These are phyloP conservation scores for Arbacia lixula DNA, from an alignment of 53 echinoderm and acorn worm species.

Conservation along the genomic window DNA sequence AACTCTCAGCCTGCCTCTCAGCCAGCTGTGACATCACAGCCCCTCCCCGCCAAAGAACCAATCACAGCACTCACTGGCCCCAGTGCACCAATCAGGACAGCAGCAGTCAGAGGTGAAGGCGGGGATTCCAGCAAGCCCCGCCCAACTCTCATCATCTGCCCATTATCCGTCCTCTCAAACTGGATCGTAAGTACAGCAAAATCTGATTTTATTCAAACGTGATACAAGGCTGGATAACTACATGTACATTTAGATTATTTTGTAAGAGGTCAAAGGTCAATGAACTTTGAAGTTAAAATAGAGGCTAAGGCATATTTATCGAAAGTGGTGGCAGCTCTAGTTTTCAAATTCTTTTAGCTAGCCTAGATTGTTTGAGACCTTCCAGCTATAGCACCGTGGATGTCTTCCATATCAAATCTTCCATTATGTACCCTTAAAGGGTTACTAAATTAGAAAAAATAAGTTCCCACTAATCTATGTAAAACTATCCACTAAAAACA, in stretches of 20 bases:
- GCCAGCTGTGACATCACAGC: neutral
- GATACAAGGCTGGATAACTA: no score
- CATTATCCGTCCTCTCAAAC: slow-evolving; percentile 85
- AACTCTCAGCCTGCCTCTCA: neutral
- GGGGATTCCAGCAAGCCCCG: slow-evolving; percentile 57
- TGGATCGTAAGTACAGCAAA: slow-evolving; percentile 79
- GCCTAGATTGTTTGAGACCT: no score
- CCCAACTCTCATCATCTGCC: slow-evolving; percentile 90
- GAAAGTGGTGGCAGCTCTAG: no score
- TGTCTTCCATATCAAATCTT: no score
- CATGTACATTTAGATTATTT: neutral
- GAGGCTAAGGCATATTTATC: neutral
- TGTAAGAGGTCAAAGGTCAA: no score
- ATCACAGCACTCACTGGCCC: slow-evolving; percentile 10
- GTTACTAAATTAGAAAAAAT: no score
- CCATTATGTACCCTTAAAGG: no score
- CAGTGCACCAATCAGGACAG: neutral
- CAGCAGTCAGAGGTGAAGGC: slow-evolving; percentile 20
- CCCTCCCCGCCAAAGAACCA: neutral
- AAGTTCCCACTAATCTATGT: no score
- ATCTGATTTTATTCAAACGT: no score
- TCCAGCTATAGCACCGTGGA: no score
- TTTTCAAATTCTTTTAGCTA: no score
- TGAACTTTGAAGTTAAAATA: neutral
- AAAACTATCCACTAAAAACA: no score